Evolutionary conservation across 2,797 vertebrate genomes (phyloP), one percentile per base, ranked within the genome.

Genomic region (Oryzias sinensis): DNA sequence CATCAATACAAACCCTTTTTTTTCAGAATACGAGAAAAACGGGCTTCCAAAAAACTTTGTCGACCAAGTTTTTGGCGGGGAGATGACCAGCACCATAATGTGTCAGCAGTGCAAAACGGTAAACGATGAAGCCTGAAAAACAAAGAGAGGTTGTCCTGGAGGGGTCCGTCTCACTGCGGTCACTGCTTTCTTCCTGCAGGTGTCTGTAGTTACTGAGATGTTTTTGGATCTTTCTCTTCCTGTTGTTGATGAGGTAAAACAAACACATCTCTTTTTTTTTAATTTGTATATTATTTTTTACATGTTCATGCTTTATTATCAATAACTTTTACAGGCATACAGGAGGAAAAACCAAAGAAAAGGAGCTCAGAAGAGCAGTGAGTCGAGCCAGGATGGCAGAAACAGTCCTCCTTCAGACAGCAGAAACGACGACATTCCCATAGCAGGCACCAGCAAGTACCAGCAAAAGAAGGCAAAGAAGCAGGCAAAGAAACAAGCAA

Each of bases 221-320:
- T 99, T 99, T 88, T 91, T 99, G 83, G 97, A 99, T 89, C 93
- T 99, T 68, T 99, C 97, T 0, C 95, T 99, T 50, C 95, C 97
- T 0, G 90, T 99, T 71, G 89, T 94, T 70, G 95, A 99, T 74
- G 93, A 95, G 95, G 97, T 99, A 92, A 93, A 85, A 64, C 14
- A 93, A 85, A 63, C 15, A 47, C 3, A 56, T 6, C 2, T 4
- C 11, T 2, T 27, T 25, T 22, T 20, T 44, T 14, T 46, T 18
- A n/a, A n/a, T 41, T 48, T 44, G 51, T 17, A 22, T 22, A 2
- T 33, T 5, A 44, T 18, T 40, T 42, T 57, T 47, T 42, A 44
- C 29, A 40, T 4, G 1, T 15, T 17, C 37, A 9, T 49, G 1
- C 1, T 4, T 14, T 59, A 9, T 57, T 50, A 14, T 59, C 14